phyloP scores from a whole-genome alignment of 2,888 invertebrate species.

The Mongoloraphidia duomilia region DNA sequence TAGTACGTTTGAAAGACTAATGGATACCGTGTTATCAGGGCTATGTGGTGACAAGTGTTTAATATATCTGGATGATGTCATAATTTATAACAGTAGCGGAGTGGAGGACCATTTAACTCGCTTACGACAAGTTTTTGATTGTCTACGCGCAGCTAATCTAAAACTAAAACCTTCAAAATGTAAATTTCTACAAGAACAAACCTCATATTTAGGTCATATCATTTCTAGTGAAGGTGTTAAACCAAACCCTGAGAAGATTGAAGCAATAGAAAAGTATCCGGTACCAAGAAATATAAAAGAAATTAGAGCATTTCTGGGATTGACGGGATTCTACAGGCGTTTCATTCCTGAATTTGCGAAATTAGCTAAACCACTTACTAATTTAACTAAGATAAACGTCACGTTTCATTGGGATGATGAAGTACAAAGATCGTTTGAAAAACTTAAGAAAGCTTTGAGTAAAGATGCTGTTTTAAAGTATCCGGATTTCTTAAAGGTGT shows the following conservation, averaged over 20 bases:
- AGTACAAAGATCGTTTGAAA: conserved; percentile 4
- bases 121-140: neutral
- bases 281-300: conserved; percentile 9
- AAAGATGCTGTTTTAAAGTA: conserved; percentile 4
- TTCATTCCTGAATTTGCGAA: conserved; percentile 2
- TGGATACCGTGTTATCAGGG: conserved; percentile 18
- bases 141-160: conserved; percentile 3
- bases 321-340: conserved; percentile 1
- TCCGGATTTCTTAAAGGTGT: conserved; percentile 10
- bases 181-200: conserved; percentile 8
- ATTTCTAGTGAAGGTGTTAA: conserved; percentile 10
- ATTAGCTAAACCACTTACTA: conserved; percentile 7
- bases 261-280: conserved; percentile 8
- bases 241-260: conserved; percentile 10
- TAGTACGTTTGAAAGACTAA: conserved; percentile 19
- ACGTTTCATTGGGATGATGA: conserved; percentile 5
- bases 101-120: conserved; percentile 2
- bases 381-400: conserved; percentile 5
- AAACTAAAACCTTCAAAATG: conserved; percentile 12
- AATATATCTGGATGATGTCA: conserved; percentile 11
- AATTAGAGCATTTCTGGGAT: conserved; percentile 4
- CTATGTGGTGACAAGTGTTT: conserved; percentile 11
- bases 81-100: conserved; percentile 6
- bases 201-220: conserved; percentile 11
- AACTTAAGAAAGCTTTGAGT: neutral